Base-by-base conservation (phyloP, 2,888 invertebrate species). In the Cryptocephalus primarius region DNA sequence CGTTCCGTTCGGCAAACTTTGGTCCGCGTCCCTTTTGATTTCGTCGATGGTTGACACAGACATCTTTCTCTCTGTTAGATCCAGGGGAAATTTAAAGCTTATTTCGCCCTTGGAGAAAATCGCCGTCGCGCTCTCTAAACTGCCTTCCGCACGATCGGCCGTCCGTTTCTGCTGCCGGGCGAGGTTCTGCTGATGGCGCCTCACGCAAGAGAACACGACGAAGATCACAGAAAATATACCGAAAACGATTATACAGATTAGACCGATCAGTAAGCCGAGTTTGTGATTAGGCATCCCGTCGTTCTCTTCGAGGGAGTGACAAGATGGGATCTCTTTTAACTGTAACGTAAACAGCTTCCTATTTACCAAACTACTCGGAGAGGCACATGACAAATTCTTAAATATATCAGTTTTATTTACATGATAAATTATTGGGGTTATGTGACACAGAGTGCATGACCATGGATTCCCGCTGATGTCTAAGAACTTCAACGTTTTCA, bases 381-480 rank as follows among this genome's bases (percentile, higher is more conserved):
- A 70, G 51, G 75, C 71, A 64, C 84, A 84, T 44, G 72, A 73
- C 22, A 80, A 65, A 50, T 75, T 71, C 41, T 75, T 68, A 43
- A 79, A 69, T 31, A 77, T 60, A 10, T 73, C 72, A 1, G 75
- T 75, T n/a, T 75, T 76, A 43, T 76, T 71, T 64, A 77, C 73
- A 50, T 75, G 76, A 38, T 72, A 69, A 2, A 82, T 59, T 71
- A 82, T 75, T 2, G 74, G 69, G 11, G 74, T 73, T 22, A 77
- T 75, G 48, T 80, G 76, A 55, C 85, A 85, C 54, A 77, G 72
- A 61, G 82, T 79, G 61, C 85, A 85, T 9, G 75, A 72, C 82
- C 82, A 85, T n/a, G 75, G 74, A 61, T 85, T 85, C 43, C 72
- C 74, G n/a, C 74, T 68, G 43, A 84, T 65, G 58, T 74, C 69